Evolutionary conservation across 2,888 invertebrate species (phyloP), one percentile per base, ranked within the genome.

Genomic region (Cantharis rufa): DNA sequence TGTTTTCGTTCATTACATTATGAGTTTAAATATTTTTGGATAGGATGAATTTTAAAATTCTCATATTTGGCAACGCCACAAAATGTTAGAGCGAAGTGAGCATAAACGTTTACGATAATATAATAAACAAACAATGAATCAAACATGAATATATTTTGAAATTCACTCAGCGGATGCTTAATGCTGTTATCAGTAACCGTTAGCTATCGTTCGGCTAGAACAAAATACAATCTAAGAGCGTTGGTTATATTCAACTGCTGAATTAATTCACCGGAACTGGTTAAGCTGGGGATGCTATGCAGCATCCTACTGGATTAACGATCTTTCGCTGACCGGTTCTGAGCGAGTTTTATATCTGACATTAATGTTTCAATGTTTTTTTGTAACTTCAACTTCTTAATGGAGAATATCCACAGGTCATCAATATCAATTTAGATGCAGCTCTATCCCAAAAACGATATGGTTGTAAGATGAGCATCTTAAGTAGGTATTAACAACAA

Each of bases 261-360:
- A 83, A 85, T 84, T 85, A 85, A 85, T 85, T 84, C 83, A 84
- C 84, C 82, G 85, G 85, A 84, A 84, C 84, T 84, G 84, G 84
- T 84, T 83, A 72, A 64, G 66, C 18, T 83, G 81, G 81, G 16
- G 24, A 66, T n/a, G 64, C 64, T 81, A 80, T 82, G 82, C 83
- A 81, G 82, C 82, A 82, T 81, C 77, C 78, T 76, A 63, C 62
- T 71, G 79, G 75, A 75, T 80, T 69, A 70, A 70, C 70, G 72
- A 62, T 72, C 70, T 72, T 76, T 66, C 18, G 64, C 18, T 66
- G 64, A 66, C 64, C 64, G 64, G 64, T 66, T 24, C 64, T 18
- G 64, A 24, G 48, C 48, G 48, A 48, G 48, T 48, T 48, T n/a
- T 48, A 48, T 48, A 48, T 48, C 48, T 48, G 48, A 9, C 64